Base-by-base conservation (phyloP, 2,888 invertebrate genomes). In the Nomada fabriciana region DNA sequence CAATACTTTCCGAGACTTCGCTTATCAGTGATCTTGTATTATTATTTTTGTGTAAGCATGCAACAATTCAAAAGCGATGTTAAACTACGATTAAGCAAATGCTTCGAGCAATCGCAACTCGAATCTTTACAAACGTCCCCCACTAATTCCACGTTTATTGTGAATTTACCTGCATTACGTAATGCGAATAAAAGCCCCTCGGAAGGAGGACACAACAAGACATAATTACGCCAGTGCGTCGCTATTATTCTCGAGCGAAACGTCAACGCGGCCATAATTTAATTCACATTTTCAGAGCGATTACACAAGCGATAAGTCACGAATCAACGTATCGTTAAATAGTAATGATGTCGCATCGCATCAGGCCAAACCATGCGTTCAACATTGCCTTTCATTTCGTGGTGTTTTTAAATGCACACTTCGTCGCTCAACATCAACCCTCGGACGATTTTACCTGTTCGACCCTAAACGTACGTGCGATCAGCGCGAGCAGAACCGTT, bases 391-490 rank as follows among this genome's bases (percentile, higher is more conserved):
- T 67, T 84, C 72, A 63, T 61, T 65, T 67, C 63, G 76, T 29
- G 83, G 76, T 64, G 76, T 70, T 78, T 84, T 86, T 76, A 80
- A 88, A 78, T 74, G 76, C 73, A 70, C 78, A 69, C 70, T 75
- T 79, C 59, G 23, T 70, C 75, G 70, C 70, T 82, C 75, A 80
- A 79, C 76, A 64, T 60, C 84, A 79, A 82, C 76, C 83, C 85
- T 47, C 75, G 73, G 53, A 80, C 80, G 77, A 88, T 84, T 75
- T 70, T 7, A 36, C 13, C 80, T 50, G 71, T 23, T 52, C 80
- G 76, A 80, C 76, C 86, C 84, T 79, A 86, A 84, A 86, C 76
- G 82, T 74, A 80, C 82, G 83, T 86, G 74, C 83, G 87, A 85
- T 83, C 85, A 73, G 57, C 79, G 73, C 76, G 79, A 80, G 79